A percentile compares a stretch with the other conserved stretches of the same genome.
These are phyloP conservation scores for Eristalinus aeneus DNA, from an alignment of 2,888 invertebrate genomes.

Conservation along the genomic window DNA sequence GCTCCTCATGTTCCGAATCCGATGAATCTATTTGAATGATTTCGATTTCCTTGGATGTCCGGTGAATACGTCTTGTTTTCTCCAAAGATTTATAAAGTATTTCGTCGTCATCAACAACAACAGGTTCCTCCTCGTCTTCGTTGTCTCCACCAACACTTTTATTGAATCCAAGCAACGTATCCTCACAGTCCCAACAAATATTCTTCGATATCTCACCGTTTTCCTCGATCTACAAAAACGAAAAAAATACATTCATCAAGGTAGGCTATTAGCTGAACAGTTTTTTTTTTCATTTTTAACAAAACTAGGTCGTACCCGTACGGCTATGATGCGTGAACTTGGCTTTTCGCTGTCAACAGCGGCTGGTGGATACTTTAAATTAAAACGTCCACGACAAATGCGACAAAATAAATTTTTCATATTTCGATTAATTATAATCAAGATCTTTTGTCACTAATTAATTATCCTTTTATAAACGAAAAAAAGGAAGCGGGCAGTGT, in stretches of 20 bases:
- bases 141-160: constrained; percentile 56
- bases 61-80: constrained; percentile 39
- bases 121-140: constrained; percentile 55
- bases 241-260: constrained; percentile 7
- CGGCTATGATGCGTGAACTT: constrained; percentile 53
- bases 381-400: constrained; percentile 65
- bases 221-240: constrained; percentile 54
- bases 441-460: constrained; percentile 16
- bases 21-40: constrained; percentile 59
- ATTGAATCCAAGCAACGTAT: constrained; percentile 53
- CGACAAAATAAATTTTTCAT: constrained; percentile 69
- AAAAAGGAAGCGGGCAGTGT: constrained; percentile 58
- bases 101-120: constrained; percentile 66
- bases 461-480: constrained; percentile 29
- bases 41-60: constrained; percentile 29
- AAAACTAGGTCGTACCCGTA: constrained; percentile 58
- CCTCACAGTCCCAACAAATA: constrained; percentile 67
- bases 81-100: constrained; percentile 56
- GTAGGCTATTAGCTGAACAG: constrained; percentile 1
- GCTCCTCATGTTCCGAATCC: constrained; percentile 55
- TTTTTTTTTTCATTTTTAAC: constrained; percentile 7
- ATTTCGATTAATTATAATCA: constrained; percentile 12
- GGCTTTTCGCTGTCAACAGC: constrained; percentile 60
- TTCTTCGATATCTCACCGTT: constrained; percentile 59
- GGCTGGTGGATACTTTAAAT: constrained; percentile 63